These are phyloP conservation scores for Papilio glaucus DNA, from an alignment of 1,140 invertebrate genomes.

Conservation along the genomic window DNA sequence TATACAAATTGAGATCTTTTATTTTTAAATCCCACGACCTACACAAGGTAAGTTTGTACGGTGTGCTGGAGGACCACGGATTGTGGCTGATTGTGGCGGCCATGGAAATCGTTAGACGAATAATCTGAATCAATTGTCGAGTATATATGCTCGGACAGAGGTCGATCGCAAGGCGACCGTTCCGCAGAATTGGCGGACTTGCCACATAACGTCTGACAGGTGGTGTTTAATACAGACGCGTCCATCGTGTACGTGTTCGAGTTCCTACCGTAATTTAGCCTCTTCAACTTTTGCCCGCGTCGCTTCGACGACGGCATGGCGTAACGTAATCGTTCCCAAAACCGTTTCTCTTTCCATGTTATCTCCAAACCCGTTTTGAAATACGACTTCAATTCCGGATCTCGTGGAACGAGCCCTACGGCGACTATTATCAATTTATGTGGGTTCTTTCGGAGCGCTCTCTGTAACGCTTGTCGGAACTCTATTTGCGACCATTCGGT, in stretches of 20 bases:
- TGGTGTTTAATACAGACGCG: constrained; percentile 85
- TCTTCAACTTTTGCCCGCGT: constrained; percentile 86
- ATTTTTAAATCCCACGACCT: constrained; percentile 48
- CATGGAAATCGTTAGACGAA: constrained; percentile 75
- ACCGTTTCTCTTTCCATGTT: constrained; percentile 93
- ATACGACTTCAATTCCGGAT: constrained; percentile 94
- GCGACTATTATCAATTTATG: constrained; percentile 94
- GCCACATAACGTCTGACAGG: constrained; percentile 79
- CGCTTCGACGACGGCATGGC: constrained; percentile 90
- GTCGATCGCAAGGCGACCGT: constrained; percentile 85
- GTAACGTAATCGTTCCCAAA: constrained; percentile 95
- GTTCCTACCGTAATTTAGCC: constrained; percentile 84
- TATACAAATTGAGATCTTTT: constrained; percentile 70
- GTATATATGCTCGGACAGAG: constrained; percentile 92
- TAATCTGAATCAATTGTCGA: constrained; percentile 94
- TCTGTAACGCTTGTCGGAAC: constrained; percentile 91
- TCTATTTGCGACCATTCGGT: constrained; percentile 94
- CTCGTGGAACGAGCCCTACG: constrained; percentile 91
- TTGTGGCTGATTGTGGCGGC: constrained; percentile 71
- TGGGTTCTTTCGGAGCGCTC: constrained; percentile 90
- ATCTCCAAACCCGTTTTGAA: constrained; percentile 94
- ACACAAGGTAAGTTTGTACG: constrained; percentile 82
- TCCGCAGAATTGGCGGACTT: constrained; percentile 75
- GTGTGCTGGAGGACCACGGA: constrained; percentile 77
- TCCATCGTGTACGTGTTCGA: constrained; percentile 85